These are phyloP conservation scores for Thymallus thymallus DNA, from an alignment of 2,113 vertebrate species.

Conservation along the genomic window DNA sequence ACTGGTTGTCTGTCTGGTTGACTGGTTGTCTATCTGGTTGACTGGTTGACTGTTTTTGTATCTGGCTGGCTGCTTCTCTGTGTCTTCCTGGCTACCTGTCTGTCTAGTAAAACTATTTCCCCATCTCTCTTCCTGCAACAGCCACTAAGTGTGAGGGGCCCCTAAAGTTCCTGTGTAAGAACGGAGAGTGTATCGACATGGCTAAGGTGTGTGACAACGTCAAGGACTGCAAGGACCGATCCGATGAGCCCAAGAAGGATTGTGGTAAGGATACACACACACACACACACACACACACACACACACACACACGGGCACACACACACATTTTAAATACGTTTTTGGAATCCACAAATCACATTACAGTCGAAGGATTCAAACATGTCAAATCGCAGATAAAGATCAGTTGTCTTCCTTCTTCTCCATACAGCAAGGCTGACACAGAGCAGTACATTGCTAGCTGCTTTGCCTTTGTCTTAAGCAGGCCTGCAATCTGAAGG, in stretches of 20 bases:
- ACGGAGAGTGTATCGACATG: conserved; percentile 93
- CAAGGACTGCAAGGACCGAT: conserved; percentile 95
- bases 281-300: too few relatives aligned
- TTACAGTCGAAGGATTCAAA: too few relatives aligned
- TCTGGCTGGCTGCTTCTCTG: neutral
- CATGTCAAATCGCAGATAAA: too few relatives aligned
- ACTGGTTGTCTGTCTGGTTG: neutral
- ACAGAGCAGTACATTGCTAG: too few relatives aligned
- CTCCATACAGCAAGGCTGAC: too few relatives aligned
- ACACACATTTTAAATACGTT: too few relatives aligned
- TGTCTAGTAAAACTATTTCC: neutral
- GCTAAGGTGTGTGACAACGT: conserved; percentile 90
- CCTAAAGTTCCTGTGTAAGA: conserved; percentile 93
- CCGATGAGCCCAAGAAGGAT: conserved; percentile 94
- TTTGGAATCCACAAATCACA: too few relatives aligned
- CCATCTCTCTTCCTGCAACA: conserved; percentile 53
- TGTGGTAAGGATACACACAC: conserved; percentile 80
- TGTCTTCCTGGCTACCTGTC: neutral
- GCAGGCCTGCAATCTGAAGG: too few relatives aligned
- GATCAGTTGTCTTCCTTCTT: too few relatives aligned
- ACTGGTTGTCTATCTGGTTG: neutral
- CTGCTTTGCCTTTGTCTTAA: too few relatives aligned
- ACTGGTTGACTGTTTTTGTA: neutral
- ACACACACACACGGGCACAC: too few relatives aligned
- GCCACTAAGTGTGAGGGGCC: conserved; percentile 90